A percentile compares a stretch with the other conserved stretches of the same genome.
phyloP scores from a whole-genome alignment of 2,888 invertebrate genomes.

The Allacma fusca region DNA sequence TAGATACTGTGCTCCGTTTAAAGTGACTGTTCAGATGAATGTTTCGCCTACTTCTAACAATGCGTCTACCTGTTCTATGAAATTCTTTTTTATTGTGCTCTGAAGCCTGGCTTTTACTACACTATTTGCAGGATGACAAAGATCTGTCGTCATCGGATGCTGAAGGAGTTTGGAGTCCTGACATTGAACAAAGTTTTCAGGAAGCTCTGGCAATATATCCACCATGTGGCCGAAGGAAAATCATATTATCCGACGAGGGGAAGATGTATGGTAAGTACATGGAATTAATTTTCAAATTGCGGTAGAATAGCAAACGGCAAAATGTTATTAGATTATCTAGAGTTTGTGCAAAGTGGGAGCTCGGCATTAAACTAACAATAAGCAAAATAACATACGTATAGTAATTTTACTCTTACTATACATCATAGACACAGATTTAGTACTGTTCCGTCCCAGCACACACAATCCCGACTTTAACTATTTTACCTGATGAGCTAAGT shows the following conservation, averaged over 20 bases:
- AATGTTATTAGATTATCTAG: too few relatives aligned
- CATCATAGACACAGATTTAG: too few relatives aligned
- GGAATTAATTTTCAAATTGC: background rate
- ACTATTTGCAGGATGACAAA: conserved; percentile 75
- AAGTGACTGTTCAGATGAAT: too few relatives aligned
- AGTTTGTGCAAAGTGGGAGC: too few relatives aligned
- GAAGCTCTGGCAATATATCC: conserved; percentile 99
- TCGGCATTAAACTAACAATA: too few relatives aligned
- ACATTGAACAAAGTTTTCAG: conserved; percentile 99
- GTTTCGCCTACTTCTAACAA: too few relatives aligned
- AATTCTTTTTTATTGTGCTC: conserved; percentile 14
- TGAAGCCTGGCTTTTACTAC: background rate
- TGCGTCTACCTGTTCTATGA: background rate
- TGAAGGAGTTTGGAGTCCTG: conserved; percentile 99
- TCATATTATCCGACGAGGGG: conserved; percentile 99
- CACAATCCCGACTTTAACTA: too few relatives aligned
- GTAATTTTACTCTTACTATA: too few relatives aligned
- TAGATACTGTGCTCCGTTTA: too few relatives aligned
- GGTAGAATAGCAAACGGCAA: too few relatives aligned
- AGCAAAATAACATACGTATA: too few relatives aligned
- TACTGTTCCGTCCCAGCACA: background rate
- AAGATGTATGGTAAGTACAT: conserved; percentile 99
- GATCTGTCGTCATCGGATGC: conserved; percentile 96
- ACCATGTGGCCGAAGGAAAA: conserved; percentile 98
- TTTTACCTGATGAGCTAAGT: too few relatives aligned